Base-by-base conservation (phyloP, 2,888 invertebrate species). In the Physocephala rufipes region DNA sequence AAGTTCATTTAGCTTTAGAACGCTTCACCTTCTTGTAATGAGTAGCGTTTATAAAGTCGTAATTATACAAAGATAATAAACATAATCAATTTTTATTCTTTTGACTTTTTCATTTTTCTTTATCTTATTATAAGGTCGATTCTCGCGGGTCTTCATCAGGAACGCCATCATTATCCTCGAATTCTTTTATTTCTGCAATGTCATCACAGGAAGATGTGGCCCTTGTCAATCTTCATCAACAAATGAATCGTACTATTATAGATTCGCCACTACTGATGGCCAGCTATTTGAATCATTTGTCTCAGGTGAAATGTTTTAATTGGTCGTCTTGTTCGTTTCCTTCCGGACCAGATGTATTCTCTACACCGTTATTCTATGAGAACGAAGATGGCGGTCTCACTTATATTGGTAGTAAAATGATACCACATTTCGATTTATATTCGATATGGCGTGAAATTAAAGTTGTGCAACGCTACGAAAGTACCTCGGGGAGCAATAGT, bases 251-350 rank as follows among this genome's bases (percentile, higher is more conserved):
- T 73, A 94, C 97, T 0, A 97, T 98, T 75, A 92, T 95, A 7
- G 95, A 97, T 80, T 97, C 97, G 0, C 96, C 97, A 0, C 87
- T 98, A 67, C 87, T 98, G 0, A 96, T 98, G 95, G 94, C 96
- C 4, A 96, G 96, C 81, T 98, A 98, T 83, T 91, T 95, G 82
- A 93, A 93, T 79, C 96, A 97, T 85, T 87, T 98, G 81, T 95
- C 96, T 2, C 96, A 96, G 87, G 92, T 92, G 78, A 84, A 84
- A 76, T 86, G 86, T 67, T 86, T 88, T 45, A 95, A 95, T 84
- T 95, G 95, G 95, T 87, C 88, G n/a, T 86, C 88, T 2, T 91
- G 91, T 69, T 92, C 92, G 0, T 87, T 93, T 77, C 91, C 92
- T 0, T 88, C 89, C 45, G 92, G 92, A 9, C 90, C 90, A 73